Base-by-base conservation (phyloP, 2,888 invertebrate genomes). In the Acrobasis consociella region DNA sequence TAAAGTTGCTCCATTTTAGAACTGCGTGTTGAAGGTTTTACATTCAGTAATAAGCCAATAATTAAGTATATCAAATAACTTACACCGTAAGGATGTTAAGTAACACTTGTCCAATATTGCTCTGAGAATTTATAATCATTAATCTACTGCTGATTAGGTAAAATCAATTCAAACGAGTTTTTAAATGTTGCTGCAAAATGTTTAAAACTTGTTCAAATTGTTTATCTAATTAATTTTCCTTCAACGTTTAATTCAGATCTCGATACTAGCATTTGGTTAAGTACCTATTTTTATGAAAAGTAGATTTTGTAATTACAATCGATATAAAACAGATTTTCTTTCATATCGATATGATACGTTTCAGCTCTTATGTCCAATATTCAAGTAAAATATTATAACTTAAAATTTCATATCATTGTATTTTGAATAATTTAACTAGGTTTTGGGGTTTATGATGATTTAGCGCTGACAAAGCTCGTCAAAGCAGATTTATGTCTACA, bases 401-500 rank as follows among this genome's bases (percentile, higher is more conserved):
- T 22, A 22, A 22, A 51, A 22, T 22, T 51, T 51, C 31, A 31
- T 8, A 5, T 5, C 31, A 22, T 5, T 22, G 5, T 5, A 7
- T 31, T 7, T 31, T 8, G 16, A 51, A 51, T 15, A 53, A 37
- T 38, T 39, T 39, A 39, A 58, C 22, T 58, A 49, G 31, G 31
- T 31, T 7, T 46, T n/a, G 31, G 22, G n/a, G 58, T 59, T 59
- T 49, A 37, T 2, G 46, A 49, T 42, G 8, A 22, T 13, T 31
- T 31, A 59, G 37, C 10, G 15, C 49, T 49, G 58, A 15, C 15
- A 31, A n/a, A 9, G 31, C 49, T 49, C 49, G 22, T 59, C 16
- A 9, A 49, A n/a, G n/a, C 37, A 37, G 31, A 49, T 59, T 59
- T 59, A 58, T 58, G 22, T n/a, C 49, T n/a, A 9, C 37, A 2